Base-by-base conservation (phyloP, 2,888 invertebrate genomes). In the Geophilus truncorum region DNA sequence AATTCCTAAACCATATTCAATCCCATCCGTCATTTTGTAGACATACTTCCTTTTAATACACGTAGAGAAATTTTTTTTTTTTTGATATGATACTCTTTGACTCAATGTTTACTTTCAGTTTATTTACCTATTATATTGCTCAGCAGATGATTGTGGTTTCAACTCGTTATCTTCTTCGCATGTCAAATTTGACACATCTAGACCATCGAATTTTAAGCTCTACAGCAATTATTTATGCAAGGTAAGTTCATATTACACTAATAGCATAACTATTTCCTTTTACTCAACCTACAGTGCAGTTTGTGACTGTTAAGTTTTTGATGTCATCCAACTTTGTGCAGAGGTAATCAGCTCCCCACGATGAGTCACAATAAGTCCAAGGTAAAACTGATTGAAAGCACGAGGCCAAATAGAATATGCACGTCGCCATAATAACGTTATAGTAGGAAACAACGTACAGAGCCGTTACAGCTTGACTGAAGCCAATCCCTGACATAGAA, bases 381-480 rank as follows among this genome's bases (percentile, higher is more conserved):
- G 82, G 82, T 15, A 82, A 77, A 28, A 45, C 62, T 23, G 77
- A 32, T 78, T 84, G 84, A 82, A 86, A 85, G 18, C 85, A 84
- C 12, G 85, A 84, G 28, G 84, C 84, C 80, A 86, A 83, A 83
- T 85, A 86, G 83, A 85, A 85, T 21, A 86, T 82, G 1, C 86
- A 83, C 83, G 85, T 86, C 6, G 84, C 84, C 81, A 86, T 86
- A 79, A 86, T 84, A 76, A 85, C 84, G 83, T 85, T 85, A 84
- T 86, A 86, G 81, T 86, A 86, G 75, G 85, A 84, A 80, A 83
- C 84, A 21, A 85, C 84, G 57, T 86, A 83, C 78, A 85, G 83
- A 2, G 84, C 84, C 21, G 85, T 84, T 32, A 85, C 83, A n/a
- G 85, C 82, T 85, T 86, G 86, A 10, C 85, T 86, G 40, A 83